Base-by-base conservation (phyloP, 2,113 vertebrate genomes). In the Cavia aperea region DNA sequence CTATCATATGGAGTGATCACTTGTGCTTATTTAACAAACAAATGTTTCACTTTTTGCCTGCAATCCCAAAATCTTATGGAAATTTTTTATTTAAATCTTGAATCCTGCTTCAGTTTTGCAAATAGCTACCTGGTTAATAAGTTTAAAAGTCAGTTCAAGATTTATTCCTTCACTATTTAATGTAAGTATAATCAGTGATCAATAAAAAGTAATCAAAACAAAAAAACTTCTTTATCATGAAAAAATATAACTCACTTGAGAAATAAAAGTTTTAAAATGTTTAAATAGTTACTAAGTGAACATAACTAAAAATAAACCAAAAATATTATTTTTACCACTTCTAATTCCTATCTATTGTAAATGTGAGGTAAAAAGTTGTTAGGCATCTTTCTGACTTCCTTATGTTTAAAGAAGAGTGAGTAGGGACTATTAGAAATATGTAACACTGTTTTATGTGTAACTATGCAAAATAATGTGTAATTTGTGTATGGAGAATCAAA, bases 1-100 rank as follows among this genome's bases (percentile, higher is more conserved):
- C 2, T 51, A 16, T 54, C 3, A 2, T 11, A 24, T 2, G 33
- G 13, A 62, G 39, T 73, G 4, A 5, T 29, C 29, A 63, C 1
- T 66, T 87, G 70, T 10, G 1, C 21, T 90, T 70, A 68, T 19
- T 91, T 43, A 81, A 86, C 46, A 62, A 86, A 70, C 26, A 66
- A 23, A 29, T 0, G 16, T 26, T 78, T 75, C 5, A 49, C 33
- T 2, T 49, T 81, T 75, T 62, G 7, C 89, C 39, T 58, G n/a
- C 8, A 90, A 62, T 8, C 8, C 2, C 62, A 29, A 66, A n/a
- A 8, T 65, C 62, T 81, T 13, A 9, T 33, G 31, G 6, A 63
- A 89, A 8, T 1, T 51, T 51, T 70, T 21, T 31, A 56, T 46
- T 88, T 84, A 63, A 63, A 58, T 29, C 29, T 78, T 56, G 24